Conservation (phyloP, 2,113 vertebrate species). For the Ophiodon elongatus region DNA sequence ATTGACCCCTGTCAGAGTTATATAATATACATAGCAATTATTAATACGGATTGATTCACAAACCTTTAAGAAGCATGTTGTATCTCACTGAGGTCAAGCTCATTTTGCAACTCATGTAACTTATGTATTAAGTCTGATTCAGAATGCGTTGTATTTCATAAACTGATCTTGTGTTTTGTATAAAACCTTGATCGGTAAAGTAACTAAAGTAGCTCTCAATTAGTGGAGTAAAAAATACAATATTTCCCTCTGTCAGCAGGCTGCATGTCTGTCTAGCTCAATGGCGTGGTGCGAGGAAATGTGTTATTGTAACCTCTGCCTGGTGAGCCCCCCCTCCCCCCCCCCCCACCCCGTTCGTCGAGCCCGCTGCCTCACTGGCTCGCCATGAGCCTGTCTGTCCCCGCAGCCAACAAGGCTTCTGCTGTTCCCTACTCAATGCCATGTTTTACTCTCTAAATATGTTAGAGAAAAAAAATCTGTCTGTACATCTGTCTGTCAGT, state of each 20-base stretch:
- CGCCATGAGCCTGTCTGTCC: slow-evolving; percentile 68
- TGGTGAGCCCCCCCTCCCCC: slow-evolving; percentile 58
- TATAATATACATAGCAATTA: neutral
- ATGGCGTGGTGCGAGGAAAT: slow-evolving; percentile 48
- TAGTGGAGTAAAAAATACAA: neutral
- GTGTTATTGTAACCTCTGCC: slow-evolving; percentile 78
- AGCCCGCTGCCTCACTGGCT: slow-evolving; percentile 70
- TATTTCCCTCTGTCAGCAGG: slow-evolving; percentile 25
- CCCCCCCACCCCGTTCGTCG: slow-evolving; percentile 55
- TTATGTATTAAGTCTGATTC: neutral
- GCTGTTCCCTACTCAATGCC: slow-evolving; percentile 76
- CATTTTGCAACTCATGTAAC: neutral
- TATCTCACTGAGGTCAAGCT: neutral
- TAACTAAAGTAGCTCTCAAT: neutral
- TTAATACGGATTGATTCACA: neutral
- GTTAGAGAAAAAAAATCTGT: slow-evolving; percentile 55
- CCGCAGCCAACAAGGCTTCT: slow-evolving; percentile 77
- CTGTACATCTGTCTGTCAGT: slow-evolving; percentile 75
- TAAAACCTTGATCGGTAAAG: neutral
- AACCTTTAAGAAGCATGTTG: neutral
- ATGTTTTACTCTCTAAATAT: slow-evolving; percentile 80
- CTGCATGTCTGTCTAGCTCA: slow-evolving; percentile 45
- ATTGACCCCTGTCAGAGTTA: neutral
- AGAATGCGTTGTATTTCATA: neutral
- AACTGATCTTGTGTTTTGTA: neutral